Base-by-base conservation (phyloP, 2,888 invertebrate species). In the Antheraea assamensis region DNA sequence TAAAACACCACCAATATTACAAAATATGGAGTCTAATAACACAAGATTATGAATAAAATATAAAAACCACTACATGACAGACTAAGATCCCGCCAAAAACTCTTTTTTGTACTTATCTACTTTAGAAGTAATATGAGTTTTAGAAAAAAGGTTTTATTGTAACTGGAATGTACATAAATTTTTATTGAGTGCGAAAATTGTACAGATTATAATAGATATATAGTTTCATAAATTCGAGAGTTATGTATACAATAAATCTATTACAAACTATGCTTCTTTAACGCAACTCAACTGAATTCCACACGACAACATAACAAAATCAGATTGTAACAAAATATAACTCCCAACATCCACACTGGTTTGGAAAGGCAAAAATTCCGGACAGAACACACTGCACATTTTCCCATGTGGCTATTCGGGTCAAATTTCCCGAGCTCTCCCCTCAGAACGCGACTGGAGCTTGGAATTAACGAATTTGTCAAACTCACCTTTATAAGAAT, bases 391-490 rank as follows among this genome's bases (percentile, higher is more conserved):
- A 64, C 27, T 78, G 81, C 79, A 82, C 82, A 85, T 85, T 84
- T 85, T 84, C 85, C 83, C 84, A 81, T 82, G 84, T 81, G 81
- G 76, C 71, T 30, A 77, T 76, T 74, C 76, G 75, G 75, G 77
- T 75, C 72, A 72, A 73, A 74, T 71, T 74, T 73, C 76, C 77
- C 77, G 75, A 75, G 78, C 79, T 79, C 79, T 79, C 78, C 61
- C 61, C 61, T 64, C 76, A 73, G 78, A 77, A 75, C 75, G 72
- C 72, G 70, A 10, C 74, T 80, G 83, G 83, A 82, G 82, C 83
- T 78, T 74, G 86, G 88, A 88, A 93, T 93, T 93, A 92, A 91
- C 92, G 91, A 92, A 94, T 94, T 93, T 94, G 93, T 94, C 94
- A 94, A 92, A 87, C 93, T 93, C 93, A 92, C 83, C 86, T 85